Percentiles rank a stretch among this genome's conserved stretches.
These are phyloP conservation scores for Morpho achilles DNA, from an alignment of 2,888 invertebrate genomes.

Conservation along the genomic window DNA sequence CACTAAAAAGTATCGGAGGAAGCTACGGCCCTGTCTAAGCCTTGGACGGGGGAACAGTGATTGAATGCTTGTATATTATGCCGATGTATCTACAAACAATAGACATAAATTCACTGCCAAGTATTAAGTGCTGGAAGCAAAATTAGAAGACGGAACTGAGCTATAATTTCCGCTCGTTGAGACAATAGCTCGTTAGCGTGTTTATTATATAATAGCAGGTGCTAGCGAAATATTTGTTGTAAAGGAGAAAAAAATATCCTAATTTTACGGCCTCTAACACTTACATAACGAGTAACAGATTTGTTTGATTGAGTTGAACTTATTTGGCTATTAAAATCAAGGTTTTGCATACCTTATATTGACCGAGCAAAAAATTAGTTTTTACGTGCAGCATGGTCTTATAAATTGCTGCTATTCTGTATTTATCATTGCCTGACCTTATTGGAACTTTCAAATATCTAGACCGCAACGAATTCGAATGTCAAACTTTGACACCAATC, in stretches of 20 bases:
- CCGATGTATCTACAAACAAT: slow-evolving; percentile 34
- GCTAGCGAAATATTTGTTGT: slow-evolving; percentile 27
- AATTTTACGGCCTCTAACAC: slow-evolving; percentile 34
- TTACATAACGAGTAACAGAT: slow-evolving; percentile 32
- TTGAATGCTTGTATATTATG: slow-evolving; percentile 29
- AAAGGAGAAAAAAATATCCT: slow-evolving; percentile 31
- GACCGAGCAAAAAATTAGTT: slow-evolving; percentile 1
- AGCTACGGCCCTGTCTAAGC: slow-evolving; percentile 61
- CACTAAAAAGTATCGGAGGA: slow-evolving; percentile 59
- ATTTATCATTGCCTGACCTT: slow-evolving; percentile 33
- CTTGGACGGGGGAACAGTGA: slow-evolving; percentile 63
- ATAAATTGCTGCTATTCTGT: slow-evolving; percentile 25
- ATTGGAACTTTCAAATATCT: slow-evolving; percentile 37
- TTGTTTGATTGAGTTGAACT: slow-evolving; percentile 10
- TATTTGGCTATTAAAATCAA: not conserved
- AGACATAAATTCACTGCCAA: slow-evolving; percentile 27
- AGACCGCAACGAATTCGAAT: slow-evolving; percentile 30
- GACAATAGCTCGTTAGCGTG: slow-evolving; percentile 48
- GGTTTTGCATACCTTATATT: slow-evolving; percentile 1
- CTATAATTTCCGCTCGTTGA: slow-evolving; percentile 40
- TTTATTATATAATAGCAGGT: slow-evolving; percentile 35
- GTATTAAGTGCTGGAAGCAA: slow-evolving; percentile 20
- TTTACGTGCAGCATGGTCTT: slow-evolving; percentile 25
- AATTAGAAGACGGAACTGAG: slow-evolving; percentile 45
- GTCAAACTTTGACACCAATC: slow-evolving; percentile 16